These are phyloP conservation scores for Anastatus disparis DNA, from an alignment of 1,140 invertebrate species.

Conservation along the genomic window DNA sequence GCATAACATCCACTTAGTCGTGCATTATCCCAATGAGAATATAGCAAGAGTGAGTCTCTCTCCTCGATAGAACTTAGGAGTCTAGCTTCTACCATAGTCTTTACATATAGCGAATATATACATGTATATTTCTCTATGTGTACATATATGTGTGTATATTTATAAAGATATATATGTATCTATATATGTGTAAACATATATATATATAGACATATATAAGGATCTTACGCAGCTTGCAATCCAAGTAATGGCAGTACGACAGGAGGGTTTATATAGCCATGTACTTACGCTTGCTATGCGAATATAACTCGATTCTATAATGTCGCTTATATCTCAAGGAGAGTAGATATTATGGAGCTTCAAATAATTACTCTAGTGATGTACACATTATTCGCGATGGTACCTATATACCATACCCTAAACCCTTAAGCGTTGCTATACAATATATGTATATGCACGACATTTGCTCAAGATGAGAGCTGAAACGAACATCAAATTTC, in stretches of 20 bases:
- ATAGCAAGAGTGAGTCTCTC: constrained; percentile 29
- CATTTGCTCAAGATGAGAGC: no score
- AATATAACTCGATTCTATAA: constrained; percentile 10
- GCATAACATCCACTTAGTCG: constrained; percentile 56
- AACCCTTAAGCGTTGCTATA: no score
- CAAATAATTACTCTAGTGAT: constrained; percentile 3
- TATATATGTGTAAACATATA: no score
- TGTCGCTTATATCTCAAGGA: not conserved
- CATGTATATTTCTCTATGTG: no score
- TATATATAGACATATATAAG: no score
- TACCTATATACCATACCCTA: not conserved
- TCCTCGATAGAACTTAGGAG: no score
- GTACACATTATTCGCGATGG: constrained; percentile 1
- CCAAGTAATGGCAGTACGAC: constrained; percentile 46
- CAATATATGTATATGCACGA: not conserved
- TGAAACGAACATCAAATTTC: constrained; percentile 20
- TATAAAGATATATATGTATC: no score
- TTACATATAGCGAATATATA: no score
- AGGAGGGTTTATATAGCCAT: not conserved
- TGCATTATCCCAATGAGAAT: constrained; percentile 62
- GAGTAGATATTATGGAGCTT: not conserved
- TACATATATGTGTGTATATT: no score
- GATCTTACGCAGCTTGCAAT: constrained; percentile 45
- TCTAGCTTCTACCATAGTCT: no score
- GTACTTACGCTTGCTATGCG: no score